Base-by-base conservation (phyloP, 2,888 invertebrate species). In the Ennomos fuscantarius region DNA sequence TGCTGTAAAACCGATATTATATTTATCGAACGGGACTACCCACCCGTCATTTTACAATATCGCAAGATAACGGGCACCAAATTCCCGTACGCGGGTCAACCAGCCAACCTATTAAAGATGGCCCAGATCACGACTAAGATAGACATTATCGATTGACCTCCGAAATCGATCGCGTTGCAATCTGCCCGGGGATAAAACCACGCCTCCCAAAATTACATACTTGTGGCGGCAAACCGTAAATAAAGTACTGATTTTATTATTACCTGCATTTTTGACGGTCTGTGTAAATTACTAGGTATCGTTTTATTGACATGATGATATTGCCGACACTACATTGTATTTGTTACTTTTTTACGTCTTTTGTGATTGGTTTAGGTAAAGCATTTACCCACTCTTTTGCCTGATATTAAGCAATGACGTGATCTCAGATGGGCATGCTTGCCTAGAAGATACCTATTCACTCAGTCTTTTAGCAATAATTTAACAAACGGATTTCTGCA, bases 101-200 rank as follows among this genome's bases (percentile, higher is more conserved):
- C 76, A 78, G 74, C 76, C 76, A 76, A 65, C 71, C 74, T 80
- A 81, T 79, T 79, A 78, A 74, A 85, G 82, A 84, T 84, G 81
- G 67, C 81, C 81, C 74, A 78, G 81, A 82, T 86, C 72, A 72
- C 68, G 67, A 68, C 67, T 68, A 72, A 67, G 66, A 76, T 69
- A 72, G 68, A 73, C 68, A 63, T 78, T 84, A 86, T 84, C 82
- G 65, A 68, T 59, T 79, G 81, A 84, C 85, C 84, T 82, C 81
- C 69, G 76, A 79, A 82, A 81, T 79, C 78, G 77, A 84, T 82
- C 80, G 78, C 79, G 79, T 85, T 82, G 79, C 78, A 76, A 74
- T 78, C 66, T 56, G 73, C 73, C 73, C 55, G 71, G 57, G 69
- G 74, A 55, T 52, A 52, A n/a, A 37, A 69, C 70, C 76, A 82